Percentiles rank a stretch among this genome's conserved stretches.
phyloP scores from a whole-genome alignment of 2,888 invertebrate genomes.

The Drosophila pullipes region DNA sequence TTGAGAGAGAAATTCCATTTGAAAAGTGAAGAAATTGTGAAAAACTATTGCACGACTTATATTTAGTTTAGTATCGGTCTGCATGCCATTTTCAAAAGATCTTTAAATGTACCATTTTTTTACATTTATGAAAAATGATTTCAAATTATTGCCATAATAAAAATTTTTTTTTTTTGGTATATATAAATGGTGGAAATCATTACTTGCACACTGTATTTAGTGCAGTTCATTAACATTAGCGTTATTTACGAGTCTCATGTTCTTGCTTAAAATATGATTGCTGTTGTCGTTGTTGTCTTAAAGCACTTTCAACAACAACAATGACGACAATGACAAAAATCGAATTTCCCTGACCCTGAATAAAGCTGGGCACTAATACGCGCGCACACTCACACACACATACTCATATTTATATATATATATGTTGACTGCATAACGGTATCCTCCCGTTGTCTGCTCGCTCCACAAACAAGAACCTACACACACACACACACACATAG shows the following conservation, averaged over 20 bases:
- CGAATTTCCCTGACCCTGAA: slow-evolving; percentile 84
- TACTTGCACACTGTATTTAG: slow-evolving; percentile 8
- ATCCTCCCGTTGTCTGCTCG: slow-evolving; percentile 52
- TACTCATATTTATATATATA: background rate
- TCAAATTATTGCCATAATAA: background rate
- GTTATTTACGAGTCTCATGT: slow-evolving; percentile 28
- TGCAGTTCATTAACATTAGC: slow-evolving; percentile 52
- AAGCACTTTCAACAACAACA: slow-evolving; percentile 25
- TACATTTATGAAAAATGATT: background rate
- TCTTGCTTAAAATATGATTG: slow-evolving; percentile 39
- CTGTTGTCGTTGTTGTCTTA: slow-evolving; percentile 45
- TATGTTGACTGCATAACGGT: slow-evolving; percentile 64
- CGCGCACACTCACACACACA: slow-evolving; percentile 13
- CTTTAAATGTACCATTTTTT: background rate
- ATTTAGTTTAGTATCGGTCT: no score
- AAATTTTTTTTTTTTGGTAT: background rate
- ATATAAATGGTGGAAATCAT: background rate
- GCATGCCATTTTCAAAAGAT: background rate
- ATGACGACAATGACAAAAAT: slow-evolving; percentile 60
- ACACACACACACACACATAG: slow-evolving; percentile 13
- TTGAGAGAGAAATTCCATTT: background rate
- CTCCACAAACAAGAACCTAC: slow-evolving; percentile 34
- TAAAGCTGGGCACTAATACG: slow-evolving; percentile 68
- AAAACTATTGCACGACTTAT: background rate
- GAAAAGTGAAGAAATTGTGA: background rate